phyloP scores from a whole-genome alignment of 2,888 invertebrate genomes.

The Lingula anatina region DNA sequence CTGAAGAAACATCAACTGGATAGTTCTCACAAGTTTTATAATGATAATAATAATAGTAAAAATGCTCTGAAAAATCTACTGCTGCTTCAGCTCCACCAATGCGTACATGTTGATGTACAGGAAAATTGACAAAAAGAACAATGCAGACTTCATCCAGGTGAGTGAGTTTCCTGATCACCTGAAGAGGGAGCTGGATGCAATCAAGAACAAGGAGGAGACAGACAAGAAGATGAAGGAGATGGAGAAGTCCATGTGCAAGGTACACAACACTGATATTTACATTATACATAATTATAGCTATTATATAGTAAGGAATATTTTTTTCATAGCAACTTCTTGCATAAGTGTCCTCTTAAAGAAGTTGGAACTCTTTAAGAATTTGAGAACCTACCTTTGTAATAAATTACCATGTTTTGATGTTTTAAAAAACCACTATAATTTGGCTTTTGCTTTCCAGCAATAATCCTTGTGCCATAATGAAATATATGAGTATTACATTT shows the following conservation, averaged over 20 bases:
- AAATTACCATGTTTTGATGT: too few species aligned
- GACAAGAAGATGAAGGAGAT: constrained; percentile 60
- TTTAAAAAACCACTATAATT: too few species aligned
- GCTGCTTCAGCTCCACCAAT: constrained; percentile 65
- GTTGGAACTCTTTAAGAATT: too few species aligned
- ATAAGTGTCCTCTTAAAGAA: too few species aligned
- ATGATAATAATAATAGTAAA: too few species aligned
- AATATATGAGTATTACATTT: too few species aligned
- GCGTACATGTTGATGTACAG: constrained; percentile 90
- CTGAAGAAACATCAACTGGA: too few species aligned
- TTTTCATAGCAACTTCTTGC: background rate
- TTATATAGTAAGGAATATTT: background rate
- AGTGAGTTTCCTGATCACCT: constrained; percentile 75
- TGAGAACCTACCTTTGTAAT: too few species aligned
- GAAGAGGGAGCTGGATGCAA: constrained; percentile 60
- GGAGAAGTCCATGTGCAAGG: constrained; percentile 61
- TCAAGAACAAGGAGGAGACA: constrained; percentile 65
- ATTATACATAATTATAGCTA: background rate
- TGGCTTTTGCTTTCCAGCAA: too few species aligned
- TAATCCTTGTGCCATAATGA: too few species aligned
- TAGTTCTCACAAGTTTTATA: too few species aligned
- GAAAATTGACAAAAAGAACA: constrained; percentile 55
- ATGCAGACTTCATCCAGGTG: constrained; percentile 43
- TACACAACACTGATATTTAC: constrained; percentile 11
- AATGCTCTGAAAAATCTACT: background rate